These are phyloP conservation scores for Drosophila watanabei DNA, from an alignment of 1,140 invertebrate genomes.

Conservation along the genomic window DNA sequence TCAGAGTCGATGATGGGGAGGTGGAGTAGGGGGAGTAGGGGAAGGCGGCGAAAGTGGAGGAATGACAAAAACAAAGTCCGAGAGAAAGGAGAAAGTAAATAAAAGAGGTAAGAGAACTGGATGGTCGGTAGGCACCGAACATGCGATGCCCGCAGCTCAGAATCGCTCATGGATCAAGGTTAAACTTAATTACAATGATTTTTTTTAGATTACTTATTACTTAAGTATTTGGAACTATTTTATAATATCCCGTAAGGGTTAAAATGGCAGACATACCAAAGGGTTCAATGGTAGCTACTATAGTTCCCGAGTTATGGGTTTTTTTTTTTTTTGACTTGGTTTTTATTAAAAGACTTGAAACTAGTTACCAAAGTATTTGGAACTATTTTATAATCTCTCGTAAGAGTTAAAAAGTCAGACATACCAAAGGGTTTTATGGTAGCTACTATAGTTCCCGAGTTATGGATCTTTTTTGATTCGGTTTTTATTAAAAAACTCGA, in stretches of 20 bases:
- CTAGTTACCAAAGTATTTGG: too few species aligned
- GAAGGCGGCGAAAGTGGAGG: not conserved
- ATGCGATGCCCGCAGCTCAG: slow-evolving; percentile 6
- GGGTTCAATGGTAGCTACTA: not conserved
- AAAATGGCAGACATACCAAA: not conserved
- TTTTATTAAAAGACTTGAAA: too few species aligned
- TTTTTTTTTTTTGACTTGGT: too few species aligned
- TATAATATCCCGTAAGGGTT: not conserved
- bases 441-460: not conserved
- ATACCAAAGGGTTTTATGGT: not conserved
- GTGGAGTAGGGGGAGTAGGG: not conserved
- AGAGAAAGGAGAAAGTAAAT: slow-evolving; percentile 50
- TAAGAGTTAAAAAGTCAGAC: too few species aligned
- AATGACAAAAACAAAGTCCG: slow-evolving; percentile 28
- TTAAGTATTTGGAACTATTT: not conserved
- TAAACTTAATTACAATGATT: too few species aligned
- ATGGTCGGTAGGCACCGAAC: slow-evolving; percentile 26
- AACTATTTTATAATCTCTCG: too few species aligned
- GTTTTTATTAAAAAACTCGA: too few species aligned
- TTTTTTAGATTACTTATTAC: not conserved
- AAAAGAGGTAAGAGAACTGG: slow-evolving; percentile 35
- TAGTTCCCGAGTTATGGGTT: not conserved
- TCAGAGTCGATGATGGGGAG: slow-evolving; percentile 8
- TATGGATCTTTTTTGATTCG: too few species aligned
- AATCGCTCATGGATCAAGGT: not conserved